Conservation (phyloP, 2,797 vertebrate species). For the Lagocephalus sceleratus region DNA sequence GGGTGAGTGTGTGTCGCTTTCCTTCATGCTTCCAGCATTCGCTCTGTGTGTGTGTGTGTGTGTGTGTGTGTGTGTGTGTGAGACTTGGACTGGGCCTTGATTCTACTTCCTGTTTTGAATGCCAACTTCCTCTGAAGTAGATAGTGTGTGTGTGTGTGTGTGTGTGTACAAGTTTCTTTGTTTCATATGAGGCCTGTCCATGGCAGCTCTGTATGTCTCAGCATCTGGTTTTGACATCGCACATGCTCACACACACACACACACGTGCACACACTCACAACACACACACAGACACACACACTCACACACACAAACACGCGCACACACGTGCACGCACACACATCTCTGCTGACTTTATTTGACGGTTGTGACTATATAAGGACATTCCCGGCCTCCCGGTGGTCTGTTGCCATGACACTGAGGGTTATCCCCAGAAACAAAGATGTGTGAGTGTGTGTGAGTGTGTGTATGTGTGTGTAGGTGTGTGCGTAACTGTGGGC, state of each 20-base stretch:
- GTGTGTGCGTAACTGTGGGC: background rate
- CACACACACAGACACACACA: constrained; percentile 23
- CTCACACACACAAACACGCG: constrained; percentile 16
- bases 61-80: constrained; percentile 4
- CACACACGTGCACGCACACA: constrained; percentile 21
- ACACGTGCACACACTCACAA: constrained; percentile 30
- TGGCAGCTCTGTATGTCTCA: constrained; percentile 69
- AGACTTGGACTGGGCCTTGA: constrained; percentile 27
- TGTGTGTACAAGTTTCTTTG: constrained; percentile 49
- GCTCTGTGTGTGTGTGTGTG: constrained; percentile 1
- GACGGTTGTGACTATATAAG: constrained; percentile 70
- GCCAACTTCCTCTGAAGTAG: constrained; percentile 58
- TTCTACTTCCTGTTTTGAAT: constrained; percentile 66
- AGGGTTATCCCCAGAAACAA: constrained; percentile 67
- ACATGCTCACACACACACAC: constrained; percentile 16
- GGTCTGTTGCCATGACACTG: constrained; percentile 62
- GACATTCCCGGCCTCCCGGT: constrained; percentile 53
- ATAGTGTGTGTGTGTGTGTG: constrained; percentile 26
- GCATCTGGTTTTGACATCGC: constrained; percentile 75
- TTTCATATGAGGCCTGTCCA: constrained; percentile 61
- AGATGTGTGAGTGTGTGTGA: constrained; percentile 28
- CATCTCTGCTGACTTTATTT: constrained; percentile 42
- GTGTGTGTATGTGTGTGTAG: background rate
- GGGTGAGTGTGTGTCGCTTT: constrained; percentile 1
- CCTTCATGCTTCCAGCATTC: too few species aligned